Conservation (phyloP, 2,797 vertebrate species). For the Myotis planiceps region DNA sequence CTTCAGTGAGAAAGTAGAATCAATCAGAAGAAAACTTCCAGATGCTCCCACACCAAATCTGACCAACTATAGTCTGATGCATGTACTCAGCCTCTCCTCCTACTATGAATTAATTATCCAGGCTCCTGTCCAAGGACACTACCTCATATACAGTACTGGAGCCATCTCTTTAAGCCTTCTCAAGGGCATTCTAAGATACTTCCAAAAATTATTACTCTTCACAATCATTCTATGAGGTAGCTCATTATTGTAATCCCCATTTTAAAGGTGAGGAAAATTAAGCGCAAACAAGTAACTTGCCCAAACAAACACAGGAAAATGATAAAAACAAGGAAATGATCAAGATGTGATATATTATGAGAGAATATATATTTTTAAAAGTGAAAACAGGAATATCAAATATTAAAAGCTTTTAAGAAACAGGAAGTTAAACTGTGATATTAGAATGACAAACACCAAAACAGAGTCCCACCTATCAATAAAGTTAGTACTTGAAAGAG, state of each 20-base stretch:
- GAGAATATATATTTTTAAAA: not conserved
- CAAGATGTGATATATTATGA: not conserved
- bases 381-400: conserved; percentile 25
- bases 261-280: conserved; percentile 7
- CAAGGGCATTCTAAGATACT: not conserved
- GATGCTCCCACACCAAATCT: not conserved
- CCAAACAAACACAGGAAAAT: not conserved
- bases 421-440: not conserved
- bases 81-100: not conserved
- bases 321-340: not conserved
- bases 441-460: conserved; percentile 24
- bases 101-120: not conserved
- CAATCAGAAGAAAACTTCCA: not conserved
- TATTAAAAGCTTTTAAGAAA: not conserved
- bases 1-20: not conserved
- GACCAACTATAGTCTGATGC: not conserved
- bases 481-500: not conserved
- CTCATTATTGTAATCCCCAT: conserved; percentile 20
- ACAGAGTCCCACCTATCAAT: not conserved
- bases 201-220: not conserved
- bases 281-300: conserved; percentile 16
- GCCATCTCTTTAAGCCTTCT: not conserved
- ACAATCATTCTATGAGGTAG: not conserved
- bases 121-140: not conserved
- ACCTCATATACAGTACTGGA: not conserved